phyloP scores from a whole-genome alignment of 2,797 vertebrate species.

The Schizopygopsis malacanthus region DNA sequence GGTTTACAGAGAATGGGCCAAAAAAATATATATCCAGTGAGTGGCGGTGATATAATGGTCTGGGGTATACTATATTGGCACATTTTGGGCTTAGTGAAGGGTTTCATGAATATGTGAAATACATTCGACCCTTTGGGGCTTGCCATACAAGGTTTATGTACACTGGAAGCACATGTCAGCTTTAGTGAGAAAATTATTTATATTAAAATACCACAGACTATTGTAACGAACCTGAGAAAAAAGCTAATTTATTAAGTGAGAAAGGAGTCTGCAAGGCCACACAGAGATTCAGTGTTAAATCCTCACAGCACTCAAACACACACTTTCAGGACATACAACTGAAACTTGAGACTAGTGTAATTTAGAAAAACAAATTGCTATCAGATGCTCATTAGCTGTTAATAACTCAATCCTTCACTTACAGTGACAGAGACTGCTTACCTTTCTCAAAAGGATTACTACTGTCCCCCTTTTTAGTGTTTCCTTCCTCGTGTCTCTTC shows the following conservation, averaged over 20 bases:
- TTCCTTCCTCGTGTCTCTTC: constrained; percentile 82
- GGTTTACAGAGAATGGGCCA: no score
- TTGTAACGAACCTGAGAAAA: not conserved
- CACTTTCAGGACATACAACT: not conserved
- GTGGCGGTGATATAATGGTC: no score
- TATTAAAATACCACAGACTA: not conserved
- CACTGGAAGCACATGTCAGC: not conserved
- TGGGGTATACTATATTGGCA: no score
- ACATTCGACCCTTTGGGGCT: not conserved
- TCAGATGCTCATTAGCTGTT: not conserved
- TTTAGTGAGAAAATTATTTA: not conserved
- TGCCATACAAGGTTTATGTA: not conserved
- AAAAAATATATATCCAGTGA: no score
- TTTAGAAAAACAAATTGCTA: not conserved
- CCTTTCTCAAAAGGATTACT: constrained; percentile 88
- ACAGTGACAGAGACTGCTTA: constrained; percentile 61
- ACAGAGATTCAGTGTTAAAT: not conserved
- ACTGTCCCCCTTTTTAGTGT: constrained; percentile 57
- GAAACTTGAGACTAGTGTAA: not conserved
- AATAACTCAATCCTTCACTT: no score
- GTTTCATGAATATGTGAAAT: not conserved
- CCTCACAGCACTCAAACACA: not conserved
- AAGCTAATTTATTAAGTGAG: not conserved
- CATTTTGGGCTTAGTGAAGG: not conserved
- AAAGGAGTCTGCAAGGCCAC: not conserved